Evolutionary conservation across 2,797 vertebrate species (phyloP), one percentile per base, ranked within the genome.

Genomic region (Spheniscus humboldti): DNA sequence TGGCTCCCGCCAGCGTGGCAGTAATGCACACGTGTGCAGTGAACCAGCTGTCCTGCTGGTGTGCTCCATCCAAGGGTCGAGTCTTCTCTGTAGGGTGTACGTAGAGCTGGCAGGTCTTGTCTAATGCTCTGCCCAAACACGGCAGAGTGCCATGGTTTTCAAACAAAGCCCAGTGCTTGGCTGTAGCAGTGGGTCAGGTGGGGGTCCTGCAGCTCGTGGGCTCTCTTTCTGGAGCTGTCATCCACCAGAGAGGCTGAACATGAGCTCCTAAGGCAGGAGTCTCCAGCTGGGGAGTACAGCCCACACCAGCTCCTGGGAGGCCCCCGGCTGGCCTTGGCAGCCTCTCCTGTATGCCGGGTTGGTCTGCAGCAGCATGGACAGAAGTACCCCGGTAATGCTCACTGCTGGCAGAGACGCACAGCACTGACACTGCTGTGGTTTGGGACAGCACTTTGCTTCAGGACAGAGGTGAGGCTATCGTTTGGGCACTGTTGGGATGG

Each of bases 361-460:
- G 47, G 22, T 66, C 35, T 92, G 55, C 16, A 59, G 69, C 62
- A 56, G 25, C 53, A 72, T 3, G 6, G 71, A 20, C 55, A 53
- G 55, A 76, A 79, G 30, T 33, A 55, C 13, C 14, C 25, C 22
- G 10, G 25, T 37, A 35, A 47, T 15, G 30, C 6, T 50, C 7
- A 6, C 28, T 81, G 50, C 41, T 27, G 11, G 28, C 2, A 0
- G 43, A 79, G 47, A 62, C 0, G 0, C 1, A 3, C 24, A 35
- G 28, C 4, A 11, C 47, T 90, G 75, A 57, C 67, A 35, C 16
- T 60, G 69, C 52, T 63, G 35, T 77, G 52, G 30, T 68, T 77
- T 92, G 80, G 43, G 28, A n/a, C 53, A 81, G 69, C 23, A 35
- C 48, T 45, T 92, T 4, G 13, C 84, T 92, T 80, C 73, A 57